Evolutionary conservation across 2,888 invertebrate species (phyloP).

Genomic region (Anaspis maculata): DNA sequence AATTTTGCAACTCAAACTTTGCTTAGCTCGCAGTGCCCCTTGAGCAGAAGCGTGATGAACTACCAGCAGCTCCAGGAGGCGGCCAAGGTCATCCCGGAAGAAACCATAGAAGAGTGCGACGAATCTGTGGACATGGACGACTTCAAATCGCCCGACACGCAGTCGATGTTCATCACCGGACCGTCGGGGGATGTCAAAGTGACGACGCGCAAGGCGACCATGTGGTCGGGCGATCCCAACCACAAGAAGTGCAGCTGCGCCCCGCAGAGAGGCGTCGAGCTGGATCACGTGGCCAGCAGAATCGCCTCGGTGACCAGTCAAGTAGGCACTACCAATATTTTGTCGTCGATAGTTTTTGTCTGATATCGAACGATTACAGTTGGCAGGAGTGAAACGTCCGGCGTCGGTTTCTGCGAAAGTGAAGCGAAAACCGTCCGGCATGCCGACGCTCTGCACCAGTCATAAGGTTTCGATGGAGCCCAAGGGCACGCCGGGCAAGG

Average conservation of each 20-base stretch:
- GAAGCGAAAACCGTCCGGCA: too few species aligned
- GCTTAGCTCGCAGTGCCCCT: conserved; percentile 27
- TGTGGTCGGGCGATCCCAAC: conserved; percentile 23
- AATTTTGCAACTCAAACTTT: background rate
- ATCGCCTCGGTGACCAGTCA: too few species aligned
- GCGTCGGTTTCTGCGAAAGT: too few species aligned
- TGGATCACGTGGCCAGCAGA: conserved; percentile 33
- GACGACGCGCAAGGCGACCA: conserved; percentile 19
- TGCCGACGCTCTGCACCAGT: too few species aligned
- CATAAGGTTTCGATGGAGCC: too few species aligned
- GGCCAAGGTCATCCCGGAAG: conserved; percentile 36
- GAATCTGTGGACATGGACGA: conserved; percentile 19
- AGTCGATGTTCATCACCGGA: conserved; percentile 25
- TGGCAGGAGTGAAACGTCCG: too few species aligned
- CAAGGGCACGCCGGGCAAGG: too few species aligned
- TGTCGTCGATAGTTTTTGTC: too few species aligned
- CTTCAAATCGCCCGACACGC: conserved; percentile 19
- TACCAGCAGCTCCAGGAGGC: conserved; percentile 38
- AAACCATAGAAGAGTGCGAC: conserved; percentile 26
- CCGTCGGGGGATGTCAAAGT: conserved; percentile 31
- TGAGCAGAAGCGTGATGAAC: conserved; percentile 30
- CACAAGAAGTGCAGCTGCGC: conserved; percentile 34
- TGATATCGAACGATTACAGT: too few species aligned
- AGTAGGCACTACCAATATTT: too few species aligned
- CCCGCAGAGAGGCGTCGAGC: conserved; percentile 26